phyloP scores from a whole-genome alignment of 30 jellyfish, hydroid and myxozoan genomes.

The Turritopsis dohrnii region DNA sequence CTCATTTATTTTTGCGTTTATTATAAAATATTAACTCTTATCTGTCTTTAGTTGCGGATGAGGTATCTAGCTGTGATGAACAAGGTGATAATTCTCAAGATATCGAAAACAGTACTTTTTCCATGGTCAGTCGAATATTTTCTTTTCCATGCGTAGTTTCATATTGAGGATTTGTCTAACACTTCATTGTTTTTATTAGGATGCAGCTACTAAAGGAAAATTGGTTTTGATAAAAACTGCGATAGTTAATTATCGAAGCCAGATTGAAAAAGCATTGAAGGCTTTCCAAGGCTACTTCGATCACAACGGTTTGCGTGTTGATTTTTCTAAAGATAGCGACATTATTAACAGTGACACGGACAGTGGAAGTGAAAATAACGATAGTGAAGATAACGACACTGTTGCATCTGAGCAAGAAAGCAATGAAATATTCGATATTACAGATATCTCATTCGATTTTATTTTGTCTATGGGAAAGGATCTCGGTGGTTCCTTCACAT shows the following conservation, averaged over 20 bases:
- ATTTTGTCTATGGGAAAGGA: constrained; percentile 2
- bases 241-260: neutral
- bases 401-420: neutral
- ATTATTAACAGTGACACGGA: neutral
- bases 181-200: neutral
- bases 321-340: neutral
- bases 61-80: too few relatives aligned
- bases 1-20: too few relatives aligned
- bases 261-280: neutral
- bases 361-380: neutral
- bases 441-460: constrained; percentile 11
- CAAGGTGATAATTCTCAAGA: too few relatives aligned
- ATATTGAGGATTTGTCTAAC: neutral
- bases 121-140: neutral
- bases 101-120: too few relatives aligned
- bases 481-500: neutral
- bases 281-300: constrained; percentile 1
- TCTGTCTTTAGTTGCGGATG: too few relatives aligned
- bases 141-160: too few relatives aligned
- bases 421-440: neutral
- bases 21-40: too few relatives aligned
- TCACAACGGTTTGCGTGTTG: neutral
- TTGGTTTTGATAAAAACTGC: constrained; percentile 9
- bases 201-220: neutral
- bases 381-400: neutral